These are phyloP conservation scores for Phalacrocorax aristotelis DNA, from an alignment of 2,113 vertebrate species.

Conservation along the genomic window DNA sequence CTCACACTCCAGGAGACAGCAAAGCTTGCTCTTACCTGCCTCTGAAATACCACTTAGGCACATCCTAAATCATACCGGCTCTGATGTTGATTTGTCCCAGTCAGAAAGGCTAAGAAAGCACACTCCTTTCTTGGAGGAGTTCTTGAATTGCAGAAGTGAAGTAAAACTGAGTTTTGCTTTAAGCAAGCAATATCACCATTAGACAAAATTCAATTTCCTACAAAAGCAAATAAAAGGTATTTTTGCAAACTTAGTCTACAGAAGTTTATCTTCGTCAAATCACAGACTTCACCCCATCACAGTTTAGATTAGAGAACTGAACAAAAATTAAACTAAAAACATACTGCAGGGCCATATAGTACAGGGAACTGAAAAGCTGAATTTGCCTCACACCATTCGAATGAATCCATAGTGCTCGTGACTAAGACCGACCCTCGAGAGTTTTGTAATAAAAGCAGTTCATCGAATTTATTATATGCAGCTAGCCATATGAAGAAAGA, in stretches of 20 bases:
- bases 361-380: background rate
- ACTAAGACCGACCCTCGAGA: background rate
- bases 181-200: background rate
- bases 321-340: background rate
- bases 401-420: background rate
- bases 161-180: background rate
- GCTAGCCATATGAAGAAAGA: background rate
- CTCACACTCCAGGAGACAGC: background rate
- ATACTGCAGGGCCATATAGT: background rate
- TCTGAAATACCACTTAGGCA: background rate
- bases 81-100: background rate
- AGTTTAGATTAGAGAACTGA: background rate
- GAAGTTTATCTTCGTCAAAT: background rate
- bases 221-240: background rate
- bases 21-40: background rate
- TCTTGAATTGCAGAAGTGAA: background rate
- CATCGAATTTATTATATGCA: background rate
- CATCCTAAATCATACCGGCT: background rate
- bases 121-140: background rate
- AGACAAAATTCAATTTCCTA: background rate
- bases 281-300: rapidly evolving
- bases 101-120: background rate
- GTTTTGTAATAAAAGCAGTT: background rate
- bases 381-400: background rate
- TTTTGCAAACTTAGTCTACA: background rate